Conservation (phyloP, 2,888 invertebrate species). For the Caenorhabditis sp. region DNA sequence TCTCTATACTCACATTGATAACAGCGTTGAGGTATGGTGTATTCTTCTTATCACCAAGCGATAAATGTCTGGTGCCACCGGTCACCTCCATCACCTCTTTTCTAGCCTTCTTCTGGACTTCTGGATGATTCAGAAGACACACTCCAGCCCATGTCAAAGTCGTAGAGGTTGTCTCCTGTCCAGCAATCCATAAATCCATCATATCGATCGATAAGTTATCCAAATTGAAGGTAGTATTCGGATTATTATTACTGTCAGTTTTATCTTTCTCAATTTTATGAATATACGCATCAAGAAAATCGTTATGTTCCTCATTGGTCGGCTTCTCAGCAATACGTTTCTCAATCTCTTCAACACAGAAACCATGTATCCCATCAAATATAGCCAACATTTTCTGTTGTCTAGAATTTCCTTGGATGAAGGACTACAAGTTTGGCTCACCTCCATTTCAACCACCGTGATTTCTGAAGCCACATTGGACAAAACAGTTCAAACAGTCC, state of each 20-base stretch:
- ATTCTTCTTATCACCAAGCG: constrained; percentile 10
- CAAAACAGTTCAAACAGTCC: constrained; percentile 20
- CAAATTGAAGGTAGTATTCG: constrained; percentile 18
- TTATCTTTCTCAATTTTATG: constrained; percentile 44
- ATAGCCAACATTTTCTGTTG: constrained; percentile 10
- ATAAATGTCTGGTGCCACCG: constrained; percentile 14
- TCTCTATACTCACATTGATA: constrained; percentile 30
- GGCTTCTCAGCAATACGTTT: constrained; percentile 7
- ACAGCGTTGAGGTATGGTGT: constrained; percentile 31
- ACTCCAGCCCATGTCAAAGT: constrained; percentile 44
- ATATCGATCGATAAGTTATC: constrained; percentile 30
- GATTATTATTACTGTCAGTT: constrained; percentile 15
- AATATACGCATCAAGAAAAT: constrained; percentile 48
- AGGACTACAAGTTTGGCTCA: too few species aligned
- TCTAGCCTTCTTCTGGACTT: constrained; percentile 32
- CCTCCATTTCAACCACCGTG: constrained; percentile 32
- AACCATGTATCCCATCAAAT: constrained; percentile 13
- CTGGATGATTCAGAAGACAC: constrained; percentile 45
- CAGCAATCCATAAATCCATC: constrained; percentile 50
- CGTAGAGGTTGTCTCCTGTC: constrained; percentile 54
- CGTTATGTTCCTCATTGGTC: constrained; percentile 34
- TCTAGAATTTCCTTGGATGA: too few species aligned
- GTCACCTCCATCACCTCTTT: constrained; percentile 36
- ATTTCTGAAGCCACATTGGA: constrained; percentile 26
- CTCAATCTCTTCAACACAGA: constrained; percentile 13